Conservation (phyloP, 2,797 vertebrate genomes). For the Arnoldichthys spilopterus region DNA sequence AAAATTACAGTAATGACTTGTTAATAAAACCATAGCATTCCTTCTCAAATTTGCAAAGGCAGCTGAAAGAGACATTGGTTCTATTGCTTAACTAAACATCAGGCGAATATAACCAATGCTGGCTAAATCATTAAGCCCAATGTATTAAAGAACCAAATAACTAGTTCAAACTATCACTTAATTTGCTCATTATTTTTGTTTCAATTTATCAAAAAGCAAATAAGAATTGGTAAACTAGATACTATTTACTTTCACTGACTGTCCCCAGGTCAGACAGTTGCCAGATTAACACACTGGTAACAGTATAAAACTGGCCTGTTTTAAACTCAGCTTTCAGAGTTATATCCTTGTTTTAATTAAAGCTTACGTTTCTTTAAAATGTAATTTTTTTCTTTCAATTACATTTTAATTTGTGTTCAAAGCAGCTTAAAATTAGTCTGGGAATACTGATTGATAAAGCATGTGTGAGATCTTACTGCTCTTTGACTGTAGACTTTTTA, state of each 20-base stretch:
- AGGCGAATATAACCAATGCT: background rate
- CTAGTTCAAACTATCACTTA: constrained; percentile 5
- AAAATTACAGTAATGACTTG: too few relatives aligned
- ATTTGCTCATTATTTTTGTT: background rate
- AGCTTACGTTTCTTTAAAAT: background rate
- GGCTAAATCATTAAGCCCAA: background rate
- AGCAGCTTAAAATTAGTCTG: background rate
- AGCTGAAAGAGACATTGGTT: background rate
- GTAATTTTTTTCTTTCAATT: background rate
- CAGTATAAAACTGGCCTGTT: background rate
- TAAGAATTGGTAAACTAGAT: background rate
- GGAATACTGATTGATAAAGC: background rate
- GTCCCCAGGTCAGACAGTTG: background rate
- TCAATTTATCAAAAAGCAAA: constrained; percentile 14
- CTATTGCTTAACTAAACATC: background rate
- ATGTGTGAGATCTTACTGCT: background rate
- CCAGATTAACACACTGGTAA: background rate
- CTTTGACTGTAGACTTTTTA: constrained; percentile 1
- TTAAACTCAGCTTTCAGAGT: background rate
- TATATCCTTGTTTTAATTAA: background rate
- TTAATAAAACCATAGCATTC: background rate
- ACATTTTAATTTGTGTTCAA: background rate
- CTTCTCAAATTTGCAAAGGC: background rate
- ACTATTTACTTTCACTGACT: background rate
- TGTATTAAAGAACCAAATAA: background rate